Evolutionary conservation across 2,797 vertebrate species (phyloP).

Genomic region (Huso huso): DNA sequence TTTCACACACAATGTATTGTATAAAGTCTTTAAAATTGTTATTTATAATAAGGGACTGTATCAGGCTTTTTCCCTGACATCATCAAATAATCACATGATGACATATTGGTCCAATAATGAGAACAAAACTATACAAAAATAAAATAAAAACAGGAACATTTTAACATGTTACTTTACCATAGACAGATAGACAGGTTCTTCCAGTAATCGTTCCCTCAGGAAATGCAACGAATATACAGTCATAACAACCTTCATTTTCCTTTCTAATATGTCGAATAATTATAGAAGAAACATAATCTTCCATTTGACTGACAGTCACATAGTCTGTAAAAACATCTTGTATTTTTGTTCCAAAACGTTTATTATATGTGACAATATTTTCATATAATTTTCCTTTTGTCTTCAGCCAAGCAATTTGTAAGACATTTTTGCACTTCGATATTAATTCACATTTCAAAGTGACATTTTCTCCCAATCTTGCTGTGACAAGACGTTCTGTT

Average conservation of each 20-base stretch:
- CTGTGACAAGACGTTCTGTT: constrained; percentile 12
- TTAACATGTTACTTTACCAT: constrained; percentile 19
- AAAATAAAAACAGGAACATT: background rate
- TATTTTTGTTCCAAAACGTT: background rate
- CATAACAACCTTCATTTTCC: constrained; percentile 30
- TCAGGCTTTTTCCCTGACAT: too few species aligned
- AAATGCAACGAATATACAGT: constrained; percentile 32
- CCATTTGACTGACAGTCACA: constrained; percentile 11
- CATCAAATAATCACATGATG: too few species aligned
- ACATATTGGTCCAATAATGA: too few species aligned
- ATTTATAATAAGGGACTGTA: too few species aligned
- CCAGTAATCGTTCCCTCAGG: constrained; percentile 20
- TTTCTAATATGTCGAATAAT: constrained; percentile 11
- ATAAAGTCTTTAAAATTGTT: too few species aligned
- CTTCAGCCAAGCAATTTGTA: constrained; percentile 39
- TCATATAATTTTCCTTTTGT: fast-evolving
- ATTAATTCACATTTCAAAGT: constrained; percentile 18
- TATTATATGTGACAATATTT: constrained; percentile 11
- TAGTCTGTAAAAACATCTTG: background rate
- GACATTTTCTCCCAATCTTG: constrained; percentile 9
- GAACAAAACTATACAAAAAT: too few species aligned
- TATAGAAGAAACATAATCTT: constrained; percentile 28
- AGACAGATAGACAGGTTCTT: constrained; percentile 25
- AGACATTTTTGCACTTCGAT: background rate
- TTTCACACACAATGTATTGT: too few species aligned